Evolutionary conservation across 2,113 vertebrate genomes (phyloP).

Genomic region (Daphoenositta chrysoptera): DNA sequence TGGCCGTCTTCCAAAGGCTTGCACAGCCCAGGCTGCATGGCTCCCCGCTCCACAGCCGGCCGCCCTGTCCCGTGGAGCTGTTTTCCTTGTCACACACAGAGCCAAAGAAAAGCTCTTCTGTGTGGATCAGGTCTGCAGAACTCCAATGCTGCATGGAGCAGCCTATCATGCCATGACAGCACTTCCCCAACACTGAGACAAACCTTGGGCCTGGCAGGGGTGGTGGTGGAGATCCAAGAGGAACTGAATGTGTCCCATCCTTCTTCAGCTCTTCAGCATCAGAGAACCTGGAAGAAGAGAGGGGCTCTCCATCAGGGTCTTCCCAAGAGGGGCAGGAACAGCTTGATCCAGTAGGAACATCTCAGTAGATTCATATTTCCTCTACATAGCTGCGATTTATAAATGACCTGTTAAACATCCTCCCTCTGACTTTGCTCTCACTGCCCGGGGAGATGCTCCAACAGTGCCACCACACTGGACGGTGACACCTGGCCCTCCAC

Average conservation of each 20-base stretch:
- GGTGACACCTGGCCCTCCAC: background rate
- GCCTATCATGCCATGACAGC: accelerated
- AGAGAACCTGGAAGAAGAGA: background rate
- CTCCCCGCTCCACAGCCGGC: accelerated
- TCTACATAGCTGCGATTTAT: accelerated
- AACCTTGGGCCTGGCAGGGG: accelerated
- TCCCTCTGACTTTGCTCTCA: background rate
- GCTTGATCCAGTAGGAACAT: too few species aligned
- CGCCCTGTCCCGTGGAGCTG: accelerated
- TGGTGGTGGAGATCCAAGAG: background rate
- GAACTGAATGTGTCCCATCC: accelerated
- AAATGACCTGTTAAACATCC: accelerated
- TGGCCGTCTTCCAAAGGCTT: background rate
- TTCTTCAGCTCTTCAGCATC: background rate
- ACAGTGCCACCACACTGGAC: accelerated
- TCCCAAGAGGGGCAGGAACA: background rate
- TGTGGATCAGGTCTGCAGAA: accelerated
- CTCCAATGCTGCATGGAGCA: background rate
- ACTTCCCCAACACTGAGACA: accelerated
- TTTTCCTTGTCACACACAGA: accelerated
- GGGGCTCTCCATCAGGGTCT: background rate
- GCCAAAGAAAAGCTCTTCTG: background rate
- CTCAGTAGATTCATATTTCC: accelerated
- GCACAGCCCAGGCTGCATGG: accelerated
- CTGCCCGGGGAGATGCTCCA: background rate